phyloP scores from a whole-genome alignment of 2,888 invertebrate genomes.

The Callyntrura guangdongensis region DNA sequence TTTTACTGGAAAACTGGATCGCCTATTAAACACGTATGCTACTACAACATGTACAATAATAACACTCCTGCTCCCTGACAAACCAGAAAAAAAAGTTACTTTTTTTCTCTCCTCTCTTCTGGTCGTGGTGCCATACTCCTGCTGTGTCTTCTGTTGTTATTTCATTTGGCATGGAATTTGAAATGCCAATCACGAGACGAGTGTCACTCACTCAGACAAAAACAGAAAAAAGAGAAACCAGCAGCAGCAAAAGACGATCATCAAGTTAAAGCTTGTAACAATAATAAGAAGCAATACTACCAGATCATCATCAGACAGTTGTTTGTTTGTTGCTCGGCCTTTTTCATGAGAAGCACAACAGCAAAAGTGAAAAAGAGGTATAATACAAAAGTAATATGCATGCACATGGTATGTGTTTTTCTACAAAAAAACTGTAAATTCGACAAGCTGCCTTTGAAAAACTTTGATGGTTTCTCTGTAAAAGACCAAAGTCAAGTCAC shows the following conservation, averaged over 20 bases:
- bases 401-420: slow-evolving; percentile 61
- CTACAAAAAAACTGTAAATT: slow-evolving; percentile 75
- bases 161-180: slow-evolving; percentile 83
- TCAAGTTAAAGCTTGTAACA: slow-evolving; percentile 62
- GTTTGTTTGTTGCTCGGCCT: slow-evolving; percentile 66
- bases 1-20: slow-evolving; percentile 52
- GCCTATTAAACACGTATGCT: neutral
- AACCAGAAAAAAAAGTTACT: slow-evolving; percentile 6
- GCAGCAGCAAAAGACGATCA: slow-evolving; percentile 52
- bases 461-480: slow-evolving; percentile 52
- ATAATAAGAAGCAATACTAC: slow-evolving; percentile 64
- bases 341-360: slow-evolving; percentile 44
- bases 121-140: slow-evolving; percentile 66
- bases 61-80: slow-evolving; percentile 2
- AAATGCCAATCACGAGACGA: slow-evolving; percentile 84
- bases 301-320: slow-evolving; percentile 66
- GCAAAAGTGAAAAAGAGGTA: neutral
- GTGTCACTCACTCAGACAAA: slow-evolving; percentile 78
- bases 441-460: slow-evolving; percentile 77
- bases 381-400: slow-evolving; percentile 46
- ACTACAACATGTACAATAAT: neutral
- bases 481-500: slow-evolving; percentile 74
- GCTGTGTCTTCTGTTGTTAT: slow-evolving; percentile 70
- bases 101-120: slow-evolving; percentile 25
- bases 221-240: slow-evolving; percentile 57